A percentile compares a stretch with the other conserved stretches of the same genome.
Conservation (phyloP, 2,113 vertebrate species). For the Euleptes europaea region DNA sequence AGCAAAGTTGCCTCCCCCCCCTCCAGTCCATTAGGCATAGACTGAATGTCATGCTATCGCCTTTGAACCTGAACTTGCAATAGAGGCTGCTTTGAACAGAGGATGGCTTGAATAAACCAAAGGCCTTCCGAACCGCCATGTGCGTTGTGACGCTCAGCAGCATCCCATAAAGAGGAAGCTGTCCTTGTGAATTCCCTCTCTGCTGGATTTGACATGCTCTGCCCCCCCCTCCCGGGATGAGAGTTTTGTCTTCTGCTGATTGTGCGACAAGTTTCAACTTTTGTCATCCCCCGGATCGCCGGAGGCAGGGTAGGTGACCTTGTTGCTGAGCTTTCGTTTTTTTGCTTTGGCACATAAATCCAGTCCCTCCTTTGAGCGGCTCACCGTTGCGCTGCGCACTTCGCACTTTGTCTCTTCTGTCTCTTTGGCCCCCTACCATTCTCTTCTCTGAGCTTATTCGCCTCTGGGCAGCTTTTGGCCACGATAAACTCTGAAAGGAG, state of each 20-base stretch:
- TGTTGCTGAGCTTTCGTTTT: conserved; percentile 26
- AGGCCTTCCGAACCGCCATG: background rate
- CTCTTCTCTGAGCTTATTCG: conserved; percentile 26
- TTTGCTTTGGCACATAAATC: conserved; percentile 9
- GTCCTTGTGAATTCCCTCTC: conserved; percentile 1
- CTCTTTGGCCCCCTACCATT: background rate
- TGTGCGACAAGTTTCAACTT: conserved; percentile 60
- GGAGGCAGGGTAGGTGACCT: conserved; percentile 65
- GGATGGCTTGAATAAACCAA: background rate
- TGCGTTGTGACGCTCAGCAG: background rate
- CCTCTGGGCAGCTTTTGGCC: background rate
- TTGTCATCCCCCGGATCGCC: conserved; percentile 66
- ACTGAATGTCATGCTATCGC: background rate
- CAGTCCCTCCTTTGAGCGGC: conserved; percentile 30
- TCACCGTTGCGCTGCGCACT: rapidly evolving
- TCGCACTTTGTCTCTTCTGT: background rate
- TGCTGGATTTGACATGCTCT: conserved; percentile 13
- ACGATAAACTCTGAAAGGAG: conserved; percentile 1
- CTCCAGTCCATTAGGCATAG: background rate
- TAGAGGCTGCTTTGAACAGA: background rate
- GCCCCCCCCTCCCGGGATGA: conserved; percentile 51
- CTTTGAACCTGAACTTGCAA: too few species aligned
- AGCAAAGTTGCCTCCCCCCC: background rate
- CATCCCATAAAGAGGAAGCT: background rate
- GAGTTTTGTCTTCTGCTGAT: conserved; percentile 63